These are phyloP conservation scores for Planococcus citri DNA, from an alignment of 1,140 invertebrate species.

Conservation along the genomic window DNA sequence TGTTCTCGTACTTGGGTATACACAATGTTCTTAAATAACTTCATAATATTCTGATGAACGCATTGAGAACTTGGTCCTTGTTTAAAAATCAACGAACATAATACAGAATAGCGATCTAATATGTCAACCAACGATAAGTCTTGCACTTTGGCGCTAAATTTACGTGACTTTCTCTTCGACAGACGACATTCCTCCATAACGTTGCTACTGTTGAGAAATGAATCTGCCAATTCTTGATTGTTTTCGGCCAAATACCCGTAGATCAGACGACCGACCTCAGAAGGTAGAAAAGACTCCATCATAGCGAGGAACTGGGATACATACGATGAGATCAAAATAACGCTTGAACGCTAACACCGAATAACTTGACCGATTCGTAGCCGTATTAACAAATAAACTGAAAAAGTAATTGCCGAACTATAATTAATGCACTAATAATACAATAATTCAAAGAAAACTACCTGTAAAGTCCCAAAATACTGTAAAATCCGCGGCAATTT, in stretches of 20 bases:
- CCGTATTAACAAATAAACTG: no score
- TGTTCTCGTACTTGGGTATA: background rate
- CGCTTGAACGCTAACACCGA: no score
- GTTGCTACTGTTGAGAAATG: background rate
- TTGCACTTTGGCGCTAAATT: conserved; percentile 1
- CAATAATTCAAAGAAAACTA: no score
- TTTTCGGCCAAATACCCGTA: background rate
- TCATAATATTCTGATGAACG: background rate
- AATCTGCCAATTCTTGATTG: background rate
- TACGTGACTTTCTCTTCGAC: background rate
- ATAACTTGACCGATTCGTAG: no score
- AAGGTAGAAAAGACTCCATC: conserved; percentile 10
- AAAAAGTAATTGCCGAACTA: no score
- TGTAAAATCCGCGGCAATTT: no score
- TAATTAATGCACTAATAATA: no score
- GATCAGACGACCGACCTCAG: background rate
- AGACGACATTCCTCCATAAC: background rate
- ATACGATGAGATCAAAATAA: no score
- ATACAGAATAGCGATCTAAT: background rate
- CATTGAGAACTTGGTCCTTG: background rate
- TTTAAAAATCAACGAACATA: conserved; percentile 6
- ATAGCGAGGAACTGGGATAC: background rate
- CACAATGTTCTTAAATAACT: background rate
- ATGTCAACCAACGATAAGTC: background rate
- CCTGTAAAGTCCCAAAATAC: no score